Percentiles rank a stretch among this genome's conserved stretches.
Evolutionary conservation across 2,113 vertebrate species (phyloP).

Genomic region (Acrocephalus kingi): DNA sequence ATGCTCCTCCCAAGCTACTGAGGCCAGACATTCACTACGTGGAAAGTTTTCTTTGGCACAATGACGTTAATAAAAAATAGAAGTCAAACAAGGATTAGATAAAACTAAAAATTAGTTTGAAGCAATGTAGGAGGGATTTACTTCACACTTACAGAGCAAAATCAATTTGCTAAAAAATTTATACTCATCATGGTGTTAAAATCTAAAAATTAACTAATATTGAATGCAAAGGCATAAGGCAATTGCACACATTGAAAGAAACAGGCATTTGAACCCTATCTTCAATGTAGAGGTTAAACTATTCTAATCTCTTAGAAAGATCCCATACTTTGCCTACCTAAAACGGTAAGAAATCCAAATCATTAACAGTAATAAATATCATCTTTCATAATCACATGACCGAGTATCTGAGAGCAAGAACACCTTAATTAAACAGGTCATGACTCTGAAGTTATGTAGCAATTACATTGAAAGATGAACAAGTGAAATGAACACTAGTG

Average conservation of each 20-base stretch:
- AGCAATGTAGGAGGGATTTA: neutral
- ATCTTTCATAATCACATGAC: constrained; percentile 39
- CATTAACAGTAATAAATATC: neutral
- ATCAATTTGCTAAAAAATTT: neutral
- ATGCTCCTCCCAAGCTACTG: neutral
- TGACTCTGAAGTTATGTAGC: constrained; percentile 19
- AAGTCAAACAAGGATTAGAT: neutral
- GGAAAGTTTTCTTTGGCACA: neutral
- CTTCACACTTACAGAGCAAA: neutral
- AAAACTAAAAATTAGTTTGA: neutral
- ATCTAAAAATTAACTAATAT: neutral
- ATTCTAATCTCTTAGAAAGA: neutral
- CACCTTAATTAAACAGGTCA: constrained; percentile 52
- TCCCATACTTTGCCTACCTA: neutral
- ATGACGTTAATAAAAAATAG: neutral
- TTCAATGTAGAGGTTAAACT: neutral
- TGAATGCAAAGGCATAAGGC: neutral
- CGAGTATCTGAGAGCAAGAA: constrained; percentile 7
- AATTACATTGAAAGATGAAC: constrained; percentile 45
- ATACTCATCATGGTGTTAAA: neutral
- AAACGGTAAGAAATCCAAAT: neutral
- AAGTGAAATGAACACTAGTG: neutral
- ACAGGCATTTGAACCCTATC: neutral
- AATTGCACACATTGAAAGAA: neutral
- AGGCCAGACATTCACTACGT: neutral